Evolutionary conservation across 2,888 invertebrate genomes (phyloP).

Genomic region (Notodonta dromedarius): DNA sequence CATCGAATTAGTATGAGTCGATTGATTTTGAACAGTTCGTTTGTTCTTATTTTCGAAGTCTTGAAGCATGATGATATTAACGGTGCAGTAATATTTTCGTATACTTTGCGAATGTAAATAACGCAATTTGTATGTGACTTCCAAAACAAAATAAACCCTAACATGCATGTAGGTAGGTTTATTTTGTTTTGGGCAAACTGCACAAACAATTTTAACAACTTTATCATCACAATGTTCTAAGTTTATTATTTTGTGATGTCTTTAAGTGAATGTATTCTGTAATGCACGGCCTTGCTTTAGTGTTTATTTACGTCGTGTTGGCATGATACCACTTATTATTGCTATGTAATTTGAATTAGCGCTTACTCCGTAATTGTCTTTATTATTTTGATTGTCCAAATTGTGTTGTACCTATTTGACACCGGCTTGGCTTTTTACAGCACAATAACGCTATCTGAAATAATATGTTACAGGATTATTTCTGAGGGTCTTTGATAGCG

Average conservation of each 20-base stretch:
- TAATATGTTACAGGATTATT: too few relatives aligned
- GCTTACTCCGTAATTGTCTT: not conserved
- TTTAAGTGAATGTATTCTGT: not conserved
- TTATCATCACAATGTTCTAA: not conserved
- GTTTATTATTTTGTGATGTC: not conserved
- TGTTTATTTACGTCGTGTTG: not conserved
- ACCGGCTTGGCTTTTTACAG: too few relatives aligned
- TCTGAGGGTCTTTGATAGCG: too few relatives aligned
- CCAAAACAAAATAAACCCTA: not conserved
- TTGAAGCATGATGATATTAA: conserved; percentile 33
- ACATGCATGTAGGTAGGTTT: not conserved
- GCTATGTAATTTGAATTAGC: not conserved
- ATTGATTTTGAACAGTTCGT: conserved; percentile 18
- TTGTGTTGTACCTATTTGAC: too few relatives aligned
- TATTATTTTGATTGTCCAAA: not conserved
- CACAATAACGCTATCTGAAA: too few relatives aligned
- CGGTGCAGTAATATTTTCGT: not conserved
- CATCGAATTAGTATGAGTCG: conserved; percentile 20
- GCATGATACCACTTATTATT: not conserved
- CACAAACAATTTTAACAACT: not conserved
- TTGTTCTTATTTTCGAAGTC: conserved; percentile 28
- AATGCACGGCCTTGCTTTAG: not conserved
- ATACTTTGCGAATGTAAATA: not conserved
- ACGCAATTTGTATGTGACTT: not conserved
- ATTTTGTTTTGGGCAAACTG: not conserved